Percentiles rank a stretch among this genome's conserved stretches.
phyloP scores from a whole-genome alignment of 2,888 invertebrate species.

The Unio pictorum region DNA sequence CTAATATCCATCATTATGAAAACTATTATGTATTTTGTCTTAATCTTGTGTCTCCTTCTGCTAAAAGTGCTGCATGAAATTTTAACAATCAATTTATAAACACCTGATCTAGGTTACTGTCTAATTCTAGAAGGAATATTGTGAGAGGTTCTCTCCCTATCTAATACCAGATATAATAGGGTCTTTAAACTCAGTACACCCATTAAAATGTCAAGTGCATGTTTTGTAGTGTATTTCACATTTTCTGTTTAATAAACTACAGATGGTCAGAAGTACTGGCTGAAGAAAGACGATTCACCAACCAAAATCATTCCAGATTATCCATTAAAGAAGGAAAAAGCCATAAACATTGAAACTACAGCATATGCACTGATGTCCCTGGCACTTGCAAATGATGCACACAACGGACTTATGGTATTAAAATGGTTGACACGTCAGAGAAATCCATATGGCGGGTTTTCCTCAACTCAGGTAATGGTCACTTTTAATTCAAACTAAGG shows the following conservation, averaged over 20 bases:
- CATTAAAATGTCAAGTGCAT: neutral
- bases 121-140: neutral
- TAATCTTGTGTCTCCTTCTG: no score
- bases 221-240: neutral
- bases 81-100: no score
- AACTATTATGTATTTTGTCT: no score
- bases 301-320: constrained; percentile 5
- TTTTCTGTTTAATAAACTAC: neutral
- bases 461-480: constrained; percentile 68
- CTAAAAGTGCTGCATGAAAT: no score
- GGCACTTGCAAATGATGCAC: constrained; percentile 30
- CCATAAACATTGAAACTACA: constrained; percentile 65
- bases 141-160: neutral
- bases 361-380: constrained; percentile 65
- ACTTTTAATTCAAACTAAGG: no score
- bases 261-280: constrained; percentile 60
- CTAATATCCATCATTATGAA: no score
- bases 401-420: constrained; percentile 55
- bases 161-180: no score
- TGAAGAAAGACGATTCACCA: constrained; percentile 17
- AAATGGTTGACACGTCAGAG: constrained; percentile 67
- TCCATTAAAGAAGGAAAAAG: constrained; percentile 27
- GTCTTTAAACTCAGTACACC: neutral
- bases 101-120: no score
- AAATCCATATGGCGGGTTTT: constrained; percentile 67